Conservation (phyloP, 2,888 invertebrate species). For the Synanthedon tipuliformis region DNA sequence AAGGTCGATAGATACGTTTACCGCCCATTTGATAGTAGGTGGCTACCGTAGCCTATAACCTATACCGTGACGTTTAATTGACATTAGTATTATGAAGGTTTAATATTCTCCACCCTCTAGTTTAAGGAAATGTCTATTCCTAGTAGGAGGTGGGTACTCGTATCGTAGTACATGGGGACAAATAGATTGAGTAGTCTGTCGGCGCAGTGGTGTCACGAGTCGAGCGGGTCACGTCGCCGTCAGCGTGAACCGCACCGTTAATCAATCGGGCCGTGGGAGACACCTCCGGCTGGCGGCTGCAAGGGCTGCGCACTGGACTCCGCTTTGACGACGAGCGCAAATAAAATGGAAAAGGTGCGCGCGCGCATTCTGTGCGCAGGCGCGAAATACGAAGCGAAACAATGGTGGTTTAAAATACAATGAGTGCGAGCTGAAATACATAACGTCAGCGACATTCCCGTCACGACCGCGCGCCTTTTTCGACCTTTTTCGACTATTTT, state of each 20-base stretch:
- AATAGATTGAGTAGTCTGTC: no score
- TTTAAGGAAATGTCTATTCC: no score
- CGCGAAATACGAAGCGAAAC: constrained; percentile 65
- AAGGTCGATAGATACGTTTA: no score
- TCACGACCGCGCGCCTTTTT: constrained; percentile 48
- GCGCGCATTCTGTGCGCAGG: constrained; percentile 33
- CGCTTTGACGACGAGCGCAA: neutral
- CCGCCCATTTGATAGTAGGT: no score
- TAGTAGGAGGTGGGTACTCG: no score
- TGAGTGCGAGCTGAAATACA: constrained; percentile 58
- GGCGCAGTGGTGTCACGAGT: constrained; percentile 9
- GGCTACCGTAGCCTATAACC: no score
- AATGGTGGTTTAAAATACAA: constrained; percentile 67
- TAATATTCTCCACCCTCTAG: no score
- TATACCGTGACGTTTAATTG: no score
- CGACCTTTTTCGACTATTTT: constrained; percentile 62
- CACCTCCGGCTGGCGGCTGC: constrained; percentile 16
- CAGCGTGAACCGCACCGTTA: constrained; percentile 43
- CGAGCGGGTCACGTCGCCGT: constrained; percentile 32
- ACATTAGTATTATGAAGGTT: no score
- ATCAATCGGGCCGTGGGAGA: constrained; percentile 51
- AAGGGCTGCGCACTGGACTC: constrained; percentile 17
- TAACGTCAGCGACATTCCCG: constrained; percentile 58
- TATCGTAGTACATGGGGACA: no score
- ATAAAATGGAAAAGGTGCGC: neutral